Percentiles rank a stretch among this genome's conserved stretches.
phyloP scores from a whole-genome alignment of 2,888 invertebrate species.

The Drosophila cracens region DNA sequence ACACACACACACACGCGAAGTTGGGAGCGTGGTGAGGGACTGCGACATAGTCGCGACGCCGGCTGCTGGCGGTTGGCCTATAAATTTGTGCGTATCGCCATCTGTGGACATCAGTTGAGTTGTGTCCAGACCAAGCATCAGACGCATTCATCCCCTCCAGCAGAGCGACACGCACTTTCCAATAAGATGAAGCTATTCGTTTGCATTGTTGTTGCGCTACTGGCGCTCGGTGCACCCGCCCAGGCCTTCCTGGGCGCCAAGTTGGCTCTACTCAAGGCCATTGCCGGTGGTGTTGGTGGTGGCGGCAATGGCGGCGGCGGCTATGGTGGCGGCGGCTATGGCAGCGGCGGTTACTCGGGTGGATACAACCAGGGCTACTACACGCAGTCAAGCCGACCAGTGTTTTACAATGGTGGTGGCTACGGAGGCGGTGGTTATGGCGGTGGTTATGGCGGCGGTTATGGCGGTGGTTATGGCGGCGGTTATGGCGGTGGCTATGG shows the following conservation, averaged over 20 bases:
- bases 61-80: conserved; percentile 64
- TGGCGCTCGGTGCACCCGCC: conserved; percentile 70
- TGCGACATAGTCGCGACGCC: not conserved
- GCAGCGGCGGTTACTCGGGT: conserved; percentile 58
- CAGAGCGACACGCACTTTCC: conserved; percentile 5
- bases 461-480: conserved; percentile 12
- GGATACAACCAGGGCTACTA: conserved; percentile 65
- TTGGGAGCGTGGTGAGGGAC: not conserved
- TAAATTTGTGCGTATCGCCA: conserved; percentile 79
- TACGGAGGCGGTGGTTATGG: conserved; percentile 36
- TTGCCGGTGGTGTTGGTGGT: conserved; percentile 57
- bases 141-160: conserved; percentile 32
- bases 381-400: conserved; percentile 66
- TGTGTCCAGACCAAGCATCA: conserved; percentile 48
- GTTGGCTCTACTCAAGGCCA: conserved; percentile 73
- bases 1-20: not conserved
- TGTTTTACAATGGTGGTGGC: conserved; percentile 21
- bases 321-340: conserved; percentile 36
- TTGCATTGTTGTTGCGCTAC: conserved; percentile 63
- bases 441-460: conserved; percentile 31
- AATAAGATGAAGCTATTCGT: conserved; percentile 72
- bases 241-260: conserved; percentile 81
- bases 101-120: conserved; percentile 76
- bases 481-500: conserved; percentile 25
- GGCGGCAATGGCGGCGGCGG: conserved; percentile 38